Conservation (phyloP, 2,797 vertebrate species). For the Parauchenoglanis punctatus region DNA sequence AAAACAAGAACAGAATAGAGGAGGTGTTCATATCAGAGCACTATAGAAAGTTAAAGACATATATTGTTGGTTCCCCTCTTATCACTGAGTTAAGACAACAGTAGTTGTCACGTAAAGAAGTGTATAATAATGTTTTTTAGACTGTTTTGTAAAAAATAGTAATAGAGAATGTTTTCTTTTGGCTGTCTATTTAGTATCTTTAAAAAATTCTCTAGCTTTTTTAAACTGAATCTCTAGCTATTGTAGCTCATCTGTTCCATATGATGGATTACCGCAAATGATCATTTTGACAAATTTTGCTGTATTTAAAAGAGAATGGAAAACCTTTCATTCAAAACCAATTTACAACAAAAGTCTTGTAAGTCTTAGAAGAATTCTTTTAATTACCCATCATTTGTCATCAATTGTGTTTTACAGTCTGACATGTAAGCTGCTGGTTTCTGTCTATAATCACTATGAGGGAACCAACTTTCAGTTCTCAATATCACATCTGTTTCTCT, state of each 20-base stretch:
- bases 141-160: not conserved
- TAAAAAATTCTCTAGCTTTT: not conserved
- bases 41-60: slow-evolving; percentile 65
- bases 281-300: not conserved
- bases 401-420: not conserved
- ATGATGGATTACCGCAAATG: not conserved
- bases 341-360: not conserved
- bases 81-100: slow-evolving; percentile 60
- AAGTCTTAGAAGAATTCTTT: not conserved
- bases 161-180: not conserved
- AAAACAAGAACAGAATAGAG: slow-evolving; percentile 64
- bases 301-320: not conserved
- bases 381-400: not conserved
- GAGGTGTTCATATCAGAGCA: slow-evolving; percentile 71
- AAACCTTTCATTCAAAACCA: not conserved
- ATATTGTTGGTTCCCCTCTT: slow-evolving; percentile 63
- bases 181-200: not conserved
- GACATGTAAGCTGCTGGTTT: slow-evolving; percentile 20
- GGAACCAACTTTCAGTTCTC: slow-evolving; percentile 39
- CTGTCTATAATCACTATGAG: slow-evolving; percentile 9
- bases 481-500: slow-evolving; percentile 11
- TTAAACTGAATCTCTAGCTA: not conserved
- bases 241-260: not conserved
- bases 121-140: not conserved
- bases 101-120: not conserved